Conservation (phyloP, 30 jellyfish, hydroid and myxozoan genomes). For the Turritopsis dohrnii region DNA sequence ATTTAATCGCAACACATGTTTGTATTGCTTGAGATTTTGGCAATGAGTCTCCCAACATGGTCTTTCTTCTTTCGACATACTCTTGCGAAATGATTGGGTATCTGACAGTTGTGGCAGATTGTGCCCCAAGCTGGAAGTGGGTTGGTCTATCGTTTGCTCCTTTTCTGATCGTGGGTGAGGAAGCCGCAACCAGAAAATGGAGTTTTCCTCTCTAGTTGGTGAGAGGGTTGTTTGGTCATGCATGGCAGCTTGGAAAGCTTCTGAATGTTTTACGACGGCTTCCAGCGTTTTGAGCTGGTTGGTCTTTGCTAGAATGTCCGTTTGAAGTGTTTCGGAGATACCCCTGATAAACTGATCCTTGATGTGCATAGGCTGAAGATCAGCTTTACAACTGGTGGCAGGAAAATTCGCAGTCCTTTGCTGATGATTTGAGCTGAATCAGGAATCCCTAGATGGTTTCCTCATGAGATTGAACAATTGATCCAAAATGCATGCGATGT, state of each 20-base stretch:
- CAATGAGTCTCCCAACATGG: background rate
- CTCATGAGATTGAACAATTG: background rate
- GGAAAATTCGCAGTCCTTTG: background rate
- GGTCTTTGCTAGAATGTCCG: no score
- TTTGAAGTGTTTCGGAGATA: no score
- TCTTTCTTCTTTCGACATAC: background rate
- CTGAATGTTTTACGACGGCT: background rate
- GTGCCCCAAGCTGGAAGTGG: slow-evolving; percentile 2
- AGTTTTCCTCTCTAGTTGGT: background rate
- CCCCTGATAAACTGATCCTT: background rate
- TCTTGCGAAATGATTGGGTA: no score
- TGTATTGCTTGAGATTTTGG: background rate
- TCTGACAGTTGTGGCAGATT: background rate
- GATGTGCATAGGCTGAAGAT: background rate
- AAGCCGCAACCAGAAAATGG: slow-evolving; percentile 17
- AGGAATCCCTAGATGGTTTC: slow-evolving; percentile 4
- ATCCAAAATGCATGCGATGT: slow-evolving; percentile 3
- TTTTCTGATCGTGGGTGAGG: background rate
- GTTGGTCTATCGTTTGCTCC: background rate
- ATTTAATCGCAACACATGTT: no score
- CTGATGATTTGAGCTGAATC: background rate
- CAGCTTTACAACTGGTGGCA: slow-evolving; percentile 1
- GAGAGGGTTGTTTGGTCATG: background rate
- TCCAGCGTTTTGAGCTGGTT: slow-evolving; percentile 6
- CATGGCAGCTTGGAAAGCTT: slow-evolving; percentile 5